Base-by-base conservation (phyloP, 2,113 vertebrate species). In the Amia ocellicauda region DNA sequence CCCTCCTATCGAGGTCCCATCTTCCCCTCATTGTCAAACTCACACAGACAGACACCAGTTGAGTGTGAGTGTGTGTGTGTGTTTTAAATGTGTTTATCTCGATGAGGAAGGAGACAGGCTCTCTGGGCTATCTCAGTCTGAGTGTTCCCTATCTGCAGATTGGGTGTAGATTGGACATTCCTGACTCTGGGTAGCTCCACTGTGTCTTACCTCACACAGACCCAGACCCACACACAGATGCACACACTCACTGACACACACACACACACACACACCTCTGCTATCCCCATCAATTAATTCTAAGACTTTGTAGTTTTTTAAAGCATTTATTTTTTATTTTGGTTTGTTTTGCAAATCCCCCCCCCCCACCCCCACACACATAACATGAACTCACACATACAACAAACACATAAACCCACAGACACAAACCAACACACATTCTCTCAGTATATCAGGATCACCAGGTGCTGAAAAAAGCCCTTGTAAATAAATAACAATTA, bases 41-140 rank as follows among this genome's bases (percentile, higher is more conserved):
- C 23, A 61, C 40, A 28, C 41, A 60, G 11, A 42, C 43, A 2
- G 13, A 26, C 23, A 27, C 41, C n/a, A n/a, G n/a, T n/a, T n/a
- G n/a, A n/a, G 67, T 76, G 71, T 53, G 41, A 4, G 62, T 65
- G 57, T 24, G 66, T 51, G 29, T 7, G 58, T 28, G 50, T 53
- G 31, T 31, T n/a, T 42, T 20, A 24, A 28, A 40, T 67, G 41
- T 2, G 53, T 71, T 66, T 79, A 80, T 85, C 72, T 83, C 59
- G 59, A 68, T 62, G 69, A 86, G 78, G 74, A 86, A 78, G 83
- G 77, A 84, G 83, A 72, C 82, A 75, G 69, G 60, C 77, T 77
- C 74, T 77, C 71, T 74, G 64, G 58, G 73, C 81, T 81, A 84
- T 87, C 84, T 81, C 31, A 36, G 31, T 36, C 59, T 67, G 62